phyloP scores from a whole-genome alignment of 2,113 vertebrate species.

The Ceyx cyanopectus region DNA sequence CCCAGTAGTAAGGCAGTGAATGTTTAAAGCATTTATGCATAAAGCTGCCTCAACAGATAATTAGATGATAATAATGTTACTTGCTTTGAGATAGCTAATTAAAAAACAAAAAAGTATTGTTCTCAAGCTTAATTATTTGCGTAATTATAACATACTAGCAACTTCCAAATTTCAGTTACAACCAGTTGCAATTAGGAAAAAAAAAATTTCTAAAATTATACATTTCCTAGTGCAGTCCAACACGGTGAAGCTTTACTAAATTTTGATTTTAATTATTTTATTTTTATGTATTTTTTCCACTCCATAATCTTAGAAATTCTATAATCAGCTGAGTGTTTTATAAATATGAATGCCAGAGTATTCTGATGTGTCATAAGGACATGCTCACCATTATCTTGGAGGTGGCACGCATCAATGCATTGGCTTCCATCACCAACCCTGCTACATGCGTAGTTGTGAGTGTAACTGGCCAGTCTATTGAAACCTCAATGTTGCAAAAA shows the following conservation, averaged over 20 bases:
- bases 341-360: not conserved
- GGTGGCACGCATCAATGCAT: not conserved
- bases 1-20: constrained; percentile 13
- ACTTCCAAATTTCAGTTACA: constrained; percentile 26
- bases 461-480: not conserved
- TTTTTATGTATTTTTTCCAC: not conserved
- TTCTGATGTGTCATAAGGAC: not conserved
- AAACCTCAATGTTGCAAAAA: not conserved
- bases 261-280: not conserved
- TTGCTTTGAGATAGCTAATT: constrained; percentile 70
- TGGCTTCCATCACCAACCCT: not conserved
- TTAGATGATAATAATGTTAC: constrained; percentile 65
- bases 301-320: not conserved
- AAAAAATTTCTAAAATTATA: not conserved
- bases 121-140: constrained; percentile 71
- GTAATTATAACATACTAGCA: constrained; percentile 68
- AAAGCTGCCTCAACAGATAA: constrained; percentile 66
- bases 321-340: not conserved
- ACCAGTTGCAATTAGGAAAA: not conserved
- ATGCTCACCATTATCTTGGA: not conserved
- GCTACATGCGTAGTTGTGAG: not conserved
- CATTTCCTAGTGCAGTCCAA: not conserved
- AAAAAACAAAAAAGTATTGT: constrained; percentile 55
- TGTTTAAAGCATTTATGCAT: constrained; percentile 46
- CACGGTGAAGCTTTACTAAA: not conserved